Evolutionary conservation across 2,888 invertebrate species (phyloP).

Genomic region (Petrolisthes cinctipes): DNA sequence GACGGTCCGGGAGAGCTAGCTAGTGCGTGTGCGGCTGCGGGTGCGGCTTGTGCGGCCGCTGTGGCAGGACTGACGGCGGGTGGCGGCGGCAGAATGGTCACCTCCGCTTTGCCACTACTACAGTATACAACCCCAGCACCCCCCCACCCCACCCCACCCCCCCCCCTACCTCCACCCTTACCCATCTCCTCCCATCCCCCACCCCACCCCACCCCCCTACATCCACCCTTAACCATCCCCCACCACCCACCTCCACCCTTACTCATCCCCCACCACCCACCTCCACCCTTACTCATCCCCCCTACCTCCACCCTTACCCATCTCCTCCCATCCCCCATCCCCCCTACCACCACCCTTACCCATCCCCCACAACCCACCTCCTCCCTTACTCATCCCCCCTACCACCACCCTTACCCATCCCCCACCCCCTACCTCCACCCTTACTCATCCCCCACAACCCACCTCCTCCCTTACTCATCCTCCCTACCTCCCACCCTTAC

Average conservation of each 20-base stretch:
- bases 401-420: slow-evolving; percentile 13
- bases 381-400: neutral
- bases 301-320: neutral
- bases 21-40: slow-evolving; percentile 19
- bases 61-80: slow-evolving; percentile 47
- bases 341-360: neutral
- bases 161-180: slow-evolving; percentile 9
- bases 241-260: neutral
- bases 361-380: neutral
- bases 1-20: slow-evolving; percentile 2
- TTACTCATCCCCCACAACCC: neutral
- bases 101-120: slow-evolving; percentile 13
- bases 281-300: neutral
- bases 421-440: slow-evolving; percentile 19
- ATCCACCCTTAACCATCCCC: neutral
- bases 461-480: too few species aligned
- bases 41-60: slow-evolving; percentile 57
- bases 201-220: neutral
- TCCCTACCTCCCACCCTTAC: neutral
- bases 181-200: neutral
- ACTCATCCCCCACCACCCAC: neutral
- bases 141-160: slow-evolving; percentile 27
- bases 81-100: slow-evolving; percentile 35
- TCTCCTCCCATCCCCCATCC: neutral
- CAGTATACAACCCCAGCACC: neutral